These are phyloP conservation scores for Potamilus streckersoni DNA, from an alignment of 1,140 invertebrate species.

Conservation along the genomic window DNA sequence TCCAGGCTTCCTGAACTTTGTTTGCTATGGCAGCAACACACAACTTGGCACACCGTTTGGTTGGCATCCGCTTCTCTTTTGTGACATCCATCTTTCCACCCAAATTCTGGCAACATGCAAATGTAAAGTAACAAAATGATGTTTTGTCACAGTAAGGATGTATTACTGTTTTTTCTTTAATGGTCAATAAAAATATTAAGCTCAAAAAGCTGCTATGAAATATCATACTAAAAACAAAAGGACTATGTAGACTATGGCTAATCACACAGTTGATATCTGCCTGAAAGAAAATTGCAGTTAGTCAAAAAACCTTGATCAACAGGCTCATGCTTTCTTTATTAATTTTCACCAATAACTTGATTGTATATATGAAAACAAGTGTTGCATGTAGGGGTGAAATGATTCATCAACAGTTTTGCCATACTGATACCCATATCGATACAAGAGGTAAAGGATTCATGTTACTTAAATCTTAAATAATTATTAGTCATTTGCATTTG, in stretches of 20 bases:
- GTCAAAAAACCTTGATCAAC: not conserved
- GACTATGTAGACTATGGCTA: too few species aligned
- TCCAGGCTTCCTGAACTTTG: constrained; percentile 82
- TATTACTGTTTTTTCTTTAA: not conserved
- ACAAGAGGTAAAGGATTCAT: too few species aligned
- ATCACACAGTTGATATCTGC: too few species aligned
- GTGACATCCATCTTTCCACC: constrained; percentile 35
- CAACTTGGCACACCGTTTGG: constrained; percentile 79
- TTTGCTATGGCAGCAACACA: constrained; percentile 83
- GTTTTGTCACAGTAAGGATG: not conserved
- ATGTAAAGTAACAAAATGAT: too few species aligned
- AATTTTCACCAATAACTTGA: not conserved
- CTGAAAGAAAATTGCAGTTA: not conserved
- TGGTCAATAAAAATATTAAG: not conserved
- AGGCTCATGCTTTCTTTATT: too few species aligned
- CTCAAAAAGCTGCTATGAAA: not conserved
- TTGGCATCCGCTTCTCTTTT: constrained; percentile 72
- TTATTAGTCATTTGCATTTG: too few species aligned
- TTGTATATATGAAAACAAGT: not conserved
- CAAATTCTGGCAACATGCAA: constrained; percentile 28
- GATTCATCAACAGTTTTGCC: too few species aligned
- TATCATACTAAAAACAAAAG: not conserved
- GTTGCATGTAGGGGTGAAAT: too few species aligned
- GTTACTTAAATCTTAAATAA: too few species aligned
- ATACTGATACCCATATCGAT: too few species aligned